Conservation (phyloP, 1,140 invertebrate species). For the Aplysia californica region DNA sequence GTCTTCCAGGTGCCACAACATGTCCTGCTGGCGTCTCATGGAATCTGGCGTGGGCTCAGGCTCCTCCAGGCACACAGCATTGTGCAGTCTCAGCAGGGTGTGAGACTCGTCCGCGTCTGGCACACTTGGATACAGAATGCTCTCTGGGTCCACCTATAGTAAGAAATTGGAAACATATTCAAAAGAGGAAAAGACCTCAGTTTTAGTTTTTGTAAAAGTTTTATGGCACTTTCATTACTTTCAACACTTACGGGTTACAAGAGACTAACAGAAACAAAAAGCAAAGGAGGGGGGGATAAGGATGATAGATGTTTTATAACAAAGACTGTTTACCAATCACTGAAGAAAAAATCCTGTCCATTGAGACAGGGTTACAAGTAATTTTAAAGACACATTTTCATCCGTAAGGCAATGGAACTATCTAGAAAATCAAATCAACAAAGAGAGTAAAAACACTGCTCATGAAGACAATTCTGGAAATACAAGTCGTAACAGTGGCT, state of each 20-base stretch:
- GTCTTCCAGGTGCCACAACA: not conserved
- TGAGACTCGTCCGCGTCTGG: constrained; percentile 33
- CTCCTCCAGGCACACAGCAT: constrained; percentile 31
- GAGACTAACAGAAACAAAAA: not conserved
- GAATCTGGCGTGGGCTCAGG: not conserved
- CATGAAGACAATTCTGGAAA: not conserved
- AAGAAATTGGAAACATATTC: constrained; percentile 5
- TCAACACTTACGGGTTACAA: not conserved
- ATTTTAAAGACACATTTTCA: too few species aligned
- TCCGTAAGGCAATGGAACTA: not conserved
- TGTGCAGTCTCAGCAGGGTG: constrained; percentile 45
- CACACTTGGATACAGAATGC: constrained; percentile 37
- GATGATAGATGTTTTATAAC: not conserved
- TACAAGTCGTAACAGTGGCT: too few species aligned
- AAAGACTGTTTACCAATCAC: too few species aligned
- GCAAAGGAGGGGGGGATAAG: too few species aligned
- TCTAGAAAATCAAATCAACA: not conserved
- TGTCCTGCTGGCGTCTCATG: not conserved
- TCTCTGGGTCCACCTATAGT: constrained; percentile 40
- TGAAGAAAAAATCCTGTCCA: not conserved
- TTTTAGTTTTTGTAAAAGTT: not conserved
- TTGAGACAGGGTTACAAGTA: too few species aligned
- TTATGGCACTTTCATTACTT: not conserved
- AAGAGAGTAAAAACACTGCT: not conserved
- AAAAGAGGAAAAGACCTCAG: not conserved